phyloP scores from a whole-genome alignment of 2,888 invertebrate species.

The Mythimna vitellina region DNA sequence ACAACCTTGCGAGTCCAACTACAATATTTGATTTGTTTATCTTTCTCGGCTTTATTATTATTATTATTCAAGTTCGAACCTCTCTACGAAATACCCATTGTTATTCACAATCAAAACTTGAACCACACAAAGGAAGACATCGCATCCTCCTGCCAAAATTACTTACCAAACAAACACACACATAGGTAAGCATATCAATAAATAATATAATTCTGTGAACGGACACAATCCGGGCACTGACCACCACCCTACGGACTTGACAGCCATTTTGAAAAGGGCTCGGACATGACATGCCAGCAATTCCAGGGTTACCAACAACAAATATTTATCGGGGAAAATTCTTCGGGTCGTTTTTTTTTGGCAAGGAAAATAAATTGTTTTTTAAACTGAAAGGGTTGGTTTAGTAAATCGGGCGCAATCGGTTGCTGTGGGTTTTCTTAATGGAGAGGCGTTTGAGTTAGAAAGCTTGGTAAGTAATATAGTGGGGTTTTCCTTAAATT shows the following conservation, averaged over 20 bases:
- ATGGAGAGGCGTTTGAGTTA: conserved; percentile 42
- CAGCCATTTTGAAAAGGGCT: conserved; percentile 88
- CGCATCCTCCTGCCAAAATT: conserved; percentile 46
- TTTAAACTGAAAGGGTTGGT: conserved; percentile 67
- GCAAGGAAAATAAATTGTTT: conserved; percentile 72
- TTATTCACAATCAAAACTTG: conserved; percentile 6
- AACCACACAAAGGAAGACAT: conserved; percentile 23
- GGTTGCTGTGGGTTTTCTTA: conserved; percentile 53
- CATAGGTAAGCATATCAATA: conserved; percentile 81
- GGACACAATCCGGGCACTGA: conserved; percentile 79
- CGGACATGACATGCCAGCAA: conserved; percentile 82
- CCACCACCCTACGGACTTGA: conserved; percentile 77
- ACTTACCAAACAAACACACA: conserved; percentile 69
- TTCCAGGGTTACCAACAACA: conserved; percentile 81
- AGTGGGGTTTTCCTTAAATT: conserved; percentile 4
- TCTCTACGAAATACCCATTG: not conserved
- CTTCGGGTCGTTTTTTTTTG: conserved; percentile 63
- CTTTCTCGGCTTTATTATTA: too few species aligned
- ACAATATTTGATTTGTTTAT: too few species aligned
- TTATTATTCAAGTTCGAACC: not conserved
- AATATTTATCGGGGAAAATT: conserved; percentile 80
- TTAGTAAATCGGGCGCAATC: conserved; percentile 42
- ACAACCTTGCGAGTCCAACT: too few species aligned
- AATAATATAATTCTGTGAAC: conserved; percentile 79
- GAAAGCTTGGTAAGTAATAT: conserved; percentile 18